Evolutionary conservation across 2,113 vertebrate species (phyloP).

Genomic region (Tragelaphus scriptus): DNA sequence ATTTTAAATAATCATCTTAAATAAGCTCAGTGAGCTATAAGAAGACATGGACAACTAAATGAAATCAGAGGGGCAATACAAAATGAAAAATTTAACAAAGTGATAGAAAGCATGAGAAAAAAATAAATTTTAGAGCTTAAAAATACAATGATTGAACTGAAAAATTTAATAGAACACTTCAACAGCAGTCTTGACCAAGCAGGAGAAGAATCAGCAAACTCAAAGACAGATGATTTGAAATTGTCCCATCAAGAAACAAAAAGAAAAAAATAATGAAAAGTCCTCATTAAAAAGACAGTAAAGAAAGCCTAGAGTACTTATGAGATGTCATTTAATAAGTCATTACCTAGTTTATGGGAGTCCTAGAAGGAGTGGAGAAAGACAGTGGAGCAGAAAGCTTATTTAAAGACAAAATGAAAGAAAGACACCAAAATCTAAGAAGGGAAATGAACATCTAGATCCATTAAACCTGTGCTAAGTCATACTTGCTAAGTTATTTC

Average conservation of each 20-base stretch:
- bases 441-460: not conserved
- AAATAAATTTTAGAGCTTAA: not conserved
- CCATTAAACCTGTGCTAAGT: not conserved
- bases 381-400: not conserved
- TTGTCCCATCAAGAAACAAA: not conserved
- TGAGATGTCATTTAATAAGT: not conserved
- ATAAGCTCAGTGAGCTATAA: not conserved
- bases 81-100: not conserved
- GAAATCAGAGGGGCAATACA: not conserved
- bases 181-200: not conserved
- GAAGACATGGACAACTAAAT: not conserved
- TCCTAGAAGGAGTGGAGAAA: not conserved
- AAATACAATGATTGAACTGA: not conserved
- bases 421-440: not conserved
- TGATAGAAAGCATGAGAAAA: not conserved
- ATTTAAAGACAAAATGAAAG: not conserved
- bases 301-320: not conserved
- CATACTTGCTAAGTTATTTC: not conserved
- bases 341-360: not conserved
- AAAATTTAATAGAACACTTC: not conserved
- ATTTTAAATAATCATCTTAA: not conserved
- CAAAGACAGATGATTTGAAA: not conserved
- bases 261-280: not conserved
- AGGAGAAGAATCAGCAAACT: not conserved
- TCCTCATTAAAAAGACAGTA: not conserved